phyloP scores from a whole-genome alignment of 1,140 invertebrate genomes.

The Steinernema khuongi region DNA sequence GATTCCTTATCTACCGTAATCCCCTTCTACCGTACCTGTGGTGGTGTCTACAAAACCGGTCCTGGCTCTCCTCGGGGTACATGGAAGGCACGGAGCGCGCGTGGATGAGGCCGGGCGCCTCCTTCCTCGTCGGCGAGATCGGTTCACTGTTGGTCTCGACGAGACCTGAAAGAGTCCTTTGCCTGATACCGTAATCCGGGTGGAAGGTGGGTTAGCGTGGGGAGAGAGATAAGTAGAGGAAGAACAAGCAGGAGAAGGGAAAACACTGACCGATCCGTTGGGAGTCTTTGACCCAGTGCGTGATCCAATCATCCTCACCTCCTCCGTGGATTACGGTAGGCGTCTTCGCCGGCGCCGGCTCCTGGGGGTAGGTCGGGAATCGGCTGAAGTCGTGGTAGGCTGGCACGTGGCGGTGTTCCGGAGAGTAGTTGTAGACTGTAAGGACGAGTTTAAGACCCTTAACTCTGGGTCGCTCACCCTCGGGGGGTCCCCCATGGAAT shows the following conservation, averaged over 20 bases:
- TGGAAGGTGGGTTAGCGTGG: conserved; percentile 18
- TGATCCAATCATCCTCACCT: conserved; percentile 36
- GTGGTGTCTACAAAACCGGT: conserved; percentile 17
- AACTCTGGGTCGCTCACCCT: not conserved
- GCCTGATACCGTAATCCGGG: not conserved
- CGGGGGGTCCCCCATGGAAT: not conserved
- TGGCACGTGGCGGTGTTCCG: not conserved
- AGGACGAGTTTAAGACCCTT: not conserved
- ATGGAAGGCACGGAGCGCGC: conserved; percentile 38
- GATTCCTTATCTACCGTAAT: conserved; percentile 16
- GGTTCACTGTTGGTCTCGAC: conserved; percentile 38
- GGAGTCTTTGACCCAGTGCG: conserved; percentile 35
- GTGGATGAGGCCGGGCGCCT: conserved; percentile 27
- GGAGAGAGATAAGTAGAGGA: conserved; percentile 20
- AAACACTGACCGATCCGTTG: conserved; percentile 25
- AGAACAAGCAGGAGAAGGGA: not conserved
- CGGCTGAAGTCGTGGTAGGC: not conserved
- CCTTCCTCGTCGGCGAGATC: conserved; percentile 28
- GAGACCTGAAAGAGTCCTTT: not conserved
- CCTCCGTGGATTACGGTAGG: not conserved
- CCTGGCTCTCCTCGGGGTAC: conserved; percentile 31
- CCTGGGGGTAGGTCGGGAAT: conserved; percentile 12
- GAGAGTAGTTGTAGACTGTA: not conserved
- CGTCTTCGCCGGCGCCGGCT: conserved; percentile 15
- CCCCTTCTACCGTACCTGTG: not conserved